Evolutionary conservation across 2,113 vertebrate genomes (phyloP).

Genomic region (Labeo catla): DNA sequence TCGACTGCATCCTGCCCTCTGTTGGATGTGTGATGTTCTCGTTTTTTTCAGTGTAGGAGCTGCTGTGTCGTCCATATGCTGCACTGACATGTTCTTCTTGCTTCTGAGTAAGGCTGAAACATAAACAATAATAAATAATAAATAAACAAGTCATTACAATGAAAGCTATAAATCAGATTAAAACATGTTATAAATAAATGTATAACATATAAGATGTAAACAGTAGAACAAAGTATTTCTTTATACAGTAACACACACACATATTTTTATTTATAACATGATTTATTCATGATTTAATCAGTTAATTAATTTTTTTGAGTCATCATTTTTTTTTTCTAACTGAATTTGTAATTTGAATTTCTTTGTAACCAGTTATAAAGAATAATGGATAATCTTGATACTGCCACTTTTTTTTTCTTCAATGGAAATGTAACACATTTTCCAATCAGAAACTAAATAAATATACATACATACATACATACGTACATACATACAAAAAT

Average conservation of each 20-base stretch:
- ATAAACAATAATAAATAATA: not conserved
- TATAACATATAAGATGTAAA: not conserved
- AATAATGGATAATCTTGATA: too few species aligned
- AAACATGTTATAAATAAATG: not conserved
- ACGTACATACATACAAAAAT: too few species aligned
- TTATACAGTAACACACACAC: not conserved
- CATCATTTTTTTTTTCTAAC: too few species aligned
- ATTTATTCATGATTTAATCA: not conserved
- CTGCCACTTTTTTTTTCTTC: too few species aligned
- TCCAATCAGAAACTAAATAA: too few species aligned
- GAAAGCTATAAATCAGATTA: not conserved
- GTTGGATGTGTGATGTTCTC: slow-evolving; percentile 16
- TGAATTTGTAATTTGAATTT: too few species aligned
- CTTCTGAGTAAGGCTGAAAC: not conserved
- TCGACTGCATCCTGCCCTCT: slow-evolving; percentile 61
- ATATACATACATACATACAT: too few species aligned
- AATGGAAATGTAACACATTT: too few species aligned
- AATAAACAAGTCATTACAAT: not conserved
- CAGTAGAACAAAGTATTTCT: not conserved
- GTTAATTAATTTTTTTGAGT: too few species aligned
- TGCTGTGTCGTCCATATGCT: not conserved
- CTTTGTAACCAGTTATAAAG: too few species aligned
- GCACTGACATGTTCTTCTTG: not conserved
- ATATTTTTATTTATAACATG: not conserved
- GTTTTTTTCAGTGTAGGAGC: not conserved